Conservation (phyloP, 1,140 invertebrate species). For the Tetranychus urticae region DNA sequence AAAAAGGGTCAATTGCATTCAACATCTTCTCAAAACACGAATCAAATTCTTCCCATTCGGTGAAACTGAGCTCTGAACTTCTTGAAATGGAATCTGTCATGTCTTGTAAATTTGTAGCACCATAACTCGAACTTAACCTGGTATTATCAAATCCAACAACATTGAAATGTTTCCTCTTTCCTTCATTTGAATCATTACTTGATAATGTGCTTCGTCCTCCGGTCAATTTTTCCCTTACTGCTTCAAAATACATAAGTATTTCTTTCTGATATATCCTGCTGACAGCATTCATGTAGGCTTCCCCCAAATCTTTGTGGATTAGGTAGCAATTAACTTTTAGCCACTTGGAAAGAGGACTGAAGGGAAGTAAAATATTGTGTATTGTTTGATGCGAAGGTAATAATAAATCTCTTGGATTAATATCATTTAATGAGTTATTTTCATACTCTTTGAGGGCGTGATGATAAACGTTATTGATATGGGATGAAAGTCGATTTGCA, state of each 20-base stretch:
- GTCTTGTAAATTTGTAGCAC: not conserved
- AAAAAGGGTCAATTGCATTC: slow-evolving; percentile 67
- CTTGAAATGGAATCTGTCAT: not conserved
- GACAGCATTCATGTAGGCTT: slow-evolving; percentile 49
- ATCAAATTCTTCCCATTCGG: slow-evolving; percentile 11
- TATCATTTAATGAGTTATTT: slow-evolving; percentile 24
- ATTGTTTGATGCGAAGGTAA: slow-evolving; percentile 48
- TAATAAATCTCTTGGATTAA: slow-evolving; percentile 33
- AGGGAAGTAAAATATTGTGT: slow-evolving; percentile 55
- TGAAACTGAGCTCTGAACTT: slow-evolving; percentile 8
- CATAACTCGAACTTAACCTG: not conserved
- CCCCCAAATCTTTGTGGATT: slow-evolving; percentile 48
- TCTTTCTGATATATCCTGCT: slow-evolving; percentile 63
- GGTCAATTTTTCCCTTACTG: slow-evolving; percentile 30
- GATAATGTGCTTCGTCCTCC: not conserved
- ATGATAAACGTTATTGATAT: slow-evolving; percentile 79
- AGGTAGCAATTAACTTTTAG: slow-evolving; percentile 56
- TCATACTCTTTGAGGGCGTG: slow-evolving; percentile 52
- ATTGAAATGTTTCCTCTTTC: slow-evolving; percentile 2
- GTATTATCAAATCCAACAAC: not conserved
- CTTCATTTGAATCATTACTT: not conserved
- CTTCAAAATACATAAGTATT: slow-evolving; percentile 49
- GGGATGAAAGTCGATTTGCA: slow-evolving; percentile 49
- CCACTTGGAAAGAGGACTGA: slow-evolving; percentile 74
- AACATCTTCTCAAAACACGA: slow-evolving; percentile 42